These are phyloP conservation scores for Diglossa cyanea DNA, from an alignment of 2,797 vertebrate genomes.

Conservation along the genomic window DNA sequence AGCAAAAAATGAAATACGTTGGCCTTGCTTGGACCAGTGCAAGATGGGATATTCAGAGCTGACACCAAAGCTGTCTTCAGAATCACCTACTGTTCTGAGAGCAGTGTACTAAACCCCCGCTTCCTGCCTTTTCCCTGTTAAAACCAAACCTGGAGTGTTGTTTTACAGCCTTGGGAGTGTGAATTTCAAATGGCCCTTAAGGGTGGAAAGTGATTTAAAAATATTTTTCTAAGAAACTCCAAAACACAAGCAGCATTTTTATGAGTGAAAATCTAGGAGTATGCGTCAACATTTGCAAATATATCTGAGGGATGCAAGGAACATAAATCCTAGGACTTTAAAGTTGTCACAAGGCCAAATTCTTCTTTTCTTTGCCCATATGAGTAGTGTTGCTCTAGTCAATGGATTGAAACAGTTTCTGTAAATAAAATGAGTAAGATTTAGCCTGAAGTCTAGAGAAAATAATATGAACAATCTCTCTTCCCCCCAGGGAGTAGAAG, in stretches of 20 bases:
- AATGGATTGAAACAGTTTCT: not conserved
- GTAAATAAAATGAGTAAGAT: slow-evolving; percentile 43
- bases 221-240: slow-evolving; percentile 58
- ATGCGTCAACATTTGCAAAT: slow-evolving; percentile 50
- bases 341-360: slow-evolving; percentile 49
- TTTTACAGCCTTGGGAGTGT: slow-evolving; percentile 31
- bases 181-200: slow-evolving; percentile 50
- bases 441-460: slow-evolving; percentile 28
- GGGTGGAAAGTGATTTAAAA: slow-evolving; percentile 60
- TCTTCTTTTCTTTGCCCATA: slow-evolving; percentile 22
- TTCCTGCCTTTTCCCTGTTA: slow-evolving; percentile 37
- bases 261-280: slow-evolving; percentile 38
- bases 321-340: slow-evolving; percentile 50
- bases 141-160: slow-evolving; percentile 5
- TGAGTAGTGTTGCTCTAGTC: slow-evolving; percentile 6
- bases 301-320: slow-evolving; percentile 35
- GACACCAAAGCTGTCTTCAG: slow-evolving; percentile 35
- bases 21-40: not conserved
- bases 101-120: not conserved
- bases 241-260: slow-evolving; percentile 64
- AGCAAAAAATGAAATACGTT: not conserved
- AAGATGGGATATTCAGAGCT: slow-evolving; percentile 20
- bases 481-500: not conserved
- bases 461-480: slow-evolving; percentile 13
- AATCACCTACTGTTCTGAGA: slow-evolving; percentile 34